Conservation (phyloP, 2,113 vertebrate genomes). For the Upupa epops region DNA sequence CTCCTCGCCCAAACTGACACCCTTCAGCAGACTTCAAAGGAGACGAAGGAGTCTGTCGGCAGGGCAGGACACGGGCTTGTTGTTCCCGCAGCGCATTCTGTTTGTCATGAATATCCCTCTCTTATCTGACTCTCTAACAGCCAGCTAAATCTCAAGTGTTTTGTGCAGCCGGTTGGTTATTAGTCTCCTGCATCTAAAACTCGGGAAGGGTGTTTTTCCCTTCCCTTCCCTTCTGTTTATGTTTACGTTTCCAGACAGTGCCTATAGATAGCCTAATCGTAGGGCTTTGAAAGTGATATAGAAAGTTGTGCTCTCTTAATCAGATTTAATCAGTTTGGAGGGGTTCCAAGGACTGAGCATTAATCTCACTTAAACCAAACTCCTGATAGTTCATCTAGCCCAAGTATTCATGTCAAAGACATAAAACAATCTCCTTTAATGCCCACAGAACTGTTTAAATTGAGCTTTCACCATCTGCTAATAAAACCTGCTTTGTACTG, state of each 20-base stretch:
- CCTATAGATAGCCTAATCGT: conserved; percentile 36
- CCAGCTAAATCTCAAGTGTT: conserved; percentile 16
- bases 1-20: not conserved
- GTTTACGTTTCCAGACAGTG: conserved; percentile 46
- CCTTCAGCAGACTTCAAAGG: conserved; percentile 38
- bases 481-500: conserved; percentile 68
- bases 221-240: conserved; percentile 24
- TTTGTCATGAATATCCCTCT: not conserved
- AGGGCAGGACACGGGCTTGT: not conserved
- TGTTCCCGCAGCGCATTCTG: conserved; percentile 2
- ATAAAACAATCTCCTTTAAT: conserved; percentile 73
- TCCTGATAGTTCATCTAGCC: conserved; percentile 70
- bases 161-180: not conserved
- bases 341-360: conserved; percentile 70
- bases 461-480: conserved; percentile 67
- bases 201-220: conserved; percentile 34
- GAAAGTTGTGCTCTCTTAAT: conserved; percentile 73
- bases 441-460: conserved; percentile 66
- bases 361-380: conserved; percentile 75
- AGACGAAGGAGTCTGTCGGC: not conserved
- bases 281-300: conserved; percentile 70
- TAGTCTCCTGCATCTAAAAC: conserved; percentile 5
- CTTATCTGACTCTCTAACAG: conserved; percentile 4
- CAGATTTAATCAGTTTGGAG: conserved; percentile 79
- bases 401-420: conserved; percentile 73